Percentiles rank a stretch among this genome's conserved stretches.
These are phyloP conservation scores for Syngnathus typhle DNA, from an alignment of 2,113 vertebrate species.

Conservation along the genomic window DNA sequence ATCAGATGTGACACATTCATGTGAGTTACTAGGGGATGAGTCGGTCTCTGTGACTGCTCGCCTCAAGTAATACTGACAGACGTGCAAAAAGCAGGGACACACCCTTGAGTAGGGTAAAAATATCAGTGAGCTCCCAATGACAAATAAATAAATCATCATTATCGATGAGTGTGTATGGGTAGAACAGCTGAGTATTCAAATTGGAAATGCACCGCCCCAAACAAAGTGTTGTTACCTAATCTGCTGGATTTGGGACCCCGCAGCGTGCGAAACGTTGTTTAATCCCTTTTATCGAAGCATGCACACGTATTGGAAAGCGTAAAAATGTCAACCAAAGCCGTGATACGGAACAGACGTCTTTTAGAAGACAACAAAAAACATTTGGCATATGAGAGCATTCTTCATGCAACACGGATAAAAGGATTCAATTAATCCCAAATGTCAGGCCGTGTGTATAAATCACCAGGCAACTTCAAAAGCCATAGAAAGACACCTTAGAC, in stretches of 20 bases:
- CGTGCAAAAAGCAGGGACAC: slow-evolving; percentile 16
- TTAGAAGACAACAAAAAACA: slow-evolving; percentile 14
- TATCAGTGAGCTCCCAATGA: no score
- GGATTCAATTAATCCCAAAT: slow-evolving; percentile 17
- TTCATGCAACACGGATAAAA: slow-evolving; percentile 17
- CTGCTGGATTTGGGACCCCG: slow-evolving; percentile 14
- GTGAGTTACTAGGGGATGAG: slow-evolving; percentile 57
- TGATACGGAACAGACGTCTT: slow-evolving; percentile 25
- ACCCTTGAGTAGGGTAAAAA: neutral
- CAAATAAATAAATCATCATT: neutral
- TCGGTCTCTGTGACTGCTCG: neutral
- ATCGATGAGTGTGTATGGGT: slow-evolving; percentile 53
- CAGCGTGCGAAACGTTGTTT: slow-evolving; percentile 5
- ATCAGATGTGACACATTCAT: slow-evolving; percentile 68
- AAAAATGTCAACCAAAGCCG: slow-evolving; percentile 14
- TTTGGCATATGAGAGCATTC: slow-evolving; percentile 32
- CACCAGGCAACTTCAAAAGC: neutral
- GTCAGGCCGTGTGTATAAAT: slow-evolving; percentile 11
- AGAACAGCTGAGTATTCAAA: slow-evolving; percentile 46
- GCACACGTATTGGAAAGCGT: slow-evolving; percentile 1
- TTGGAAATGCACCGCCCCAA: slow-evolving; percentile 54
- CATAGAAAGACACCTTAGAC: slow-evolving; percentile 19
- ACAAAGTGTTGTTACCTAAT: slow-evolving; percentile 49
- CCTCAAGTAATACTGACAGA: slow-evolving; percentile 48
- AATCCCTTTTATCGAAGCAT: slow-evolving; percentile 14